Conservation (phyloP, 2,797 vertebrate species). For the Clarias laeviceps region DNA sequence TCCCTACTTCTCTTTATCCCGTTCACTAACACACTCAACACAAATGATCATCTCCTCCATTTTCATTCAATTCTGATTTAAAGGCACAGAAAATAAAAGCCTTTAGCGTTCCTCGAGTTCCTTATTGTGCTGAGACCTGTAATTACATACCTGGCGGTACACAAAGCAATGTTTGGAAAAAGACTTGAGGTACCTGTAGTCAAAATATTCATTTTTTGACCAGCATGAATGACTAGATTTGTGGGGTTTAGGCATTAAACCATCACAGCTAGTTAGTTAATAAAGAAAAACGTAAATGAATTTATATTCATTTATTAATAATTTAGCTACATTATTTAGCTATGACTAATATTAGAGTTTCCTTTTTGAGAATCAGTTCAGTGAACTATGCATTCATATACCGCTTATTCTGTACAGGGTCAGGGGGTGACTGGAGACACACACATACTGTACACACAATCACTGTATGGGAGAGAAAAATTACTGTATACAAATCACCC, state of each 20-base stretch:
- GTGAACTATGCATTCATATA: no score
- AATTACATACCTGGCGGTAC: neutral
- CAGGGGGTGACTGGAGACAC: no score
- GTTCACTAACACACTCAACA: neutral
- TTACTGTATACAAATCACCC: no score
- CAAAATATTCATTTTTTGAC: neutral
- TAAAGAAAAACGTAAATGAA: neutral
- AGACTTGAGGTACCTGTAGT: no score
- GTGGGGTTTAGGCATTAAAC: neutral
- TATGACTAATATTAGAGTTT: neutral
- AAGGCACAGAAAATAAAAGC: neutral
- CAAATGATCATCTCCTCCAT: neutral
- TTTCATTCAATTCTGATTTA: neutral
- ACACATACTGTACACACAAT: no score
- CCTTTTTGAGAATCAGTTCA: no score
- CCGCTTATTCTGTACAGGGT: no score
- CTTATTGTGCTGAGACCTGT: neutral
- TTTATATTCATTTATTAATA: neutral
- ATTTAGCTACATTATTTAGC: neutral
- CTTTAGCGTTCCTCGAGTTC: neutral
- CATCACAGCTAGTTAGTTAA: neutral
- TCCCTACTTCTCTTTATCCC: conserved; percentile 10
- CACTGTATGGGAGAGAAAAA: no score
- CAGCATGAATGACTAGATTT: neutral
- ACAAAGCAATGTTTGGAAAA: neutral